Evolutionary conservation across 2,113 vertebrate genomes (phyloP), one percentile per base, ranked within the genome.

Genomic region (Mormoops blainvillei): DNA sequence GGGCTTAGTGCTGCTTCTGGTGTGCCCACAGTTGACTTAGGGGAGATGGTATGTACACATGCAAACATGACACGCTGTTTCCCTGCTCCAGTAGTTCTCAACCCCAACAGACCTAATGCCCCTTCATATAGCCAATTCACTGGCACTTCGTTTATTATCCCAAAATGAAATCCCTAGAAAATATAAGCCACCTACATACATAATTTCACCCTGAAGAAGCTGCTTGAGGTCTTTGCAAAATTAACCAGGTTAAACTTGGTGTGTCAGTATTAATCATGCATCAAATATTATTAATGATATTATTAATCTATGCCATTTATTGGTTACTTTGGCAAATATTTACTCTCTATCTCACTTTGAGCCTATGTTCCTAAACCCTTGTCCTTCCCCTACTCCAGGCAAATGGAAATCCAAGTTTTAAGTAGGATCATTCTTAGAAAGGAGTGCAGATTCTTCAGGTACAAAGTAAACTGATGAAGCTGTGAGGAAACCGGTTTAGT

Each of bases 311-410:
- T 70, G 52, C 33, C 33, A 74, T 73, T 83, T 76, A 31, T 73
- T 85, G 48, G 78, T 89, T 95, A 73, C 71, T 89, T 88, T 54
- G 80, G 48, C 84, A 87, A 92, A 95, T 82, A 84, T 56, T 94
- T 92, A 48, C 33, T 74, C 83, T 87, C 52, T 68, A 33, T 83
- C 61, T 83, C 80, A 76, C 22, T 78, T 56, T 38, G 20, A 24
- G 3, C 73, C 45, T 81, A 10, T 38, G 31, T 93, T 91, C 77
- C 38, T 70, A 78, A 85, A 45, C 54, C 70, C 33, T 80, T 58
- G n/a, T 58, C n/a, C 36, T 86, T 84, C 41, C 9, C 20, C 36
- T 8, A 78, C 28, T 94, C 26, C 14, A 43, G 18, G 43, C 26
- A 71, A 77, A 86, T 71, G 31, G 70, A 73, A 43, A 71, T 81